Evolutionary conservation across 2,888 invertebrate species (phyloP).

Genomic region (Osmoderma eremita): DNA sequence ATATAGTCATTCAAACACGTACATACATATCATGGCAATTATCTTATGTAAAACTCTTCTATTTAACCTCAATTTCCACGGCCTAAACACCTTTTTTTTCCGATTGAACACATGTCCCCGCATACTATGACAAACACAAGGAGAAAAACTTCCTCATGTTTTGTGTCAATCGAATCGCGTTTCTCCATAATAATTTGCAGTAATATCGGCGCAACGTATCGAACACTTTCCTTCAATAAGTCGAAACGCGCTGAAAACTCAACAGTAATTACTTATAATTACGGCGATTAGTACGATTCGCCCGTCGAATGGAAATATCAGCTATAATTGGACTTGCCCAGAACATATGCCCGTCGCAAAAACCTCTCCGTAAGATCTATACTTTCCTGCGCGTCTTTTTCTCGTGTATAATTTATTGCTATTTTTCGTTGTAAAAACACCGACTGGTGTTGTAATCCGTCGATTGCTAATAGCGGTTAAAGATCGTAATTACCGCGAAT

Average conservation of each 20-base stretch:
- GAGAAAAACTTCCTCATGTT: too few relatives aligned
- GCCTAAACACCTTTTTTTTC: too few relatives aligned
- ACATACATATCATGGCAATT: background rate
- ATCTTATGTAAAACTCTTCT: too few relatives aligned
- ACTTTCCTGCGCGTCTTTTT: background rate
- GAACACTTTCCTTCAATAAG: conserved; percentile 23
- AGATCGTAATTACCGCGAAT: conserved; percentile 12
- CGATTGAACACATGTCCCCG: too few relatives aligned
- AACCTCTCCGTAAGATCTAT: background rate
- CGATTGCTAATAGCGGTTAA: conserved; percentile 18
- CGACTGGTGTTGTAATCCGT: background rate
- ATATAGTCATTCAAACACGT: background rate
- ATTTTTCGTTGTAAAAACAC: conserved; percentile 3
- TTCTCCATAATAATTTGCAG: conserved; percentile 11
- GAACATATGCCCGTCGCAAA: too few relatives aligned
- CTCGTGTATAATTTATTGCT: conserved; percentile 4
- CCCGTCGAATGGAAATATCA: conserved; percentile 18
- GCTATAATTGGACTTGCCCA: conserved; percentile 7
- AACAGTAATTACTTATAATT: conserved; percentile 30
- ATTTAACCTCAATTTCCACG: too few relatives aligned
- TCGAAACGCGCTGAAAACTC: conserved; percentile 31
- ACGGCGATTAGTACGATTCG: conserved; percentile 26
- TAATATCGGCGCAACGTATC: conserved; percentile 25
- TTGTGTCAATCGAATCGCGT: too few relatives aligned
- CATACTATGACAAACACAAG: too few relatives aligned